Evolutionary conservation across 1,140 invertebrate species (phyloP).

Genomic region (Xylocopa sonorina): DNA sequence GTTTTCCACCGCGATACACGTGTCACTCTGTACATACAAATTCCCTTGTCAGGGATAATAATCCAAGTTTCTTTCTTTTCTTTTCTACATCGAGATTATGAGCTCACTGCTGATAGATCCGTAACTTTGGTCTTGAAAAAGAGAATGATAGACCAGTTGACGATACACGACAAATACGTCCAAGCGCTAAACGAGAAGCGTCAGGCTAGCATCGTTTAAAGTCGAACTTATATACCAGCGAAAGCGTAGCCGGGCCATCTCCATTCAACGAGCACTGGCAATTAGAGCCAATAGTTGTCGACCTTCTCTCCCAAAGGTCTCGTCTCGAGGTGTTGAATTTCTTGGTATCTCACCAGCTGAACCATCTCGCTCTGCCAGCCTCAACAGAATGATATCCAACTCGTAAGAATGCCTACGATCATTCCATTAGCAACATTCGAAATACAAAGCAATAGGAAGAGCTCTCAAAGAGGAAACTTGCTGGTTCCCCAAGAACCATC

Average conservation of each 20-base stretch:
- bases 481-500: background rate
- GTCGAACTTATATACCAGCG: slow-evolving; percentile 38
- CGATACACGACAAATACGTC: slow-evolving; percentile 11
- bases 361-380: slow-evolving; percentile 41
- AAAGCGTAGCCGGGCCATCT: slow-evolving; percentile 46
- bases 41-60: too few species aligned
- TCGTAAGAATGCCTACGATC: background rate
- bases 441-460: background rate
- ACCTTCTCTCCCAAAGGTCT: slow-evolving; percentile 51
- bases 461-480: background rate
- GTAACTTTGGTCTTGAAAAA: background rate
- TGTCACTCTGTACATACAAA: too few species aligned
- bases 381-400: background rate
- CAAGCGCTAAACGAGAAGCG: slow-evolving; percentile 71
- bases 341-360: slow-evolving; percentile 59
- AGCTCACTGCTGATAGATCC: background rate
- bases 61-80: too few species aligned
- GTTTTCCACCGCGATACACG: background rate
- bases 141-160: background rate
- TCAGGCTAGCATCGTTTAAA: slow-evolving; percentile 55
- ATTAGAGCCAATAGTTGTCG: slow-evolving; percentile 62
- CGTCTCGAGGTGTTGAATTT: slow-evolving; percentile 67
- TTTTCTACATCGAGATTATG: too few species aligned
- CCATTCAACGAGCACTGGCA: slow-evolving; percentile 57
- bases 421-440: background rate